Conservation (phyloP, 2,113 vertebrate genomes). For the Grammomys surdaster region DNA sequence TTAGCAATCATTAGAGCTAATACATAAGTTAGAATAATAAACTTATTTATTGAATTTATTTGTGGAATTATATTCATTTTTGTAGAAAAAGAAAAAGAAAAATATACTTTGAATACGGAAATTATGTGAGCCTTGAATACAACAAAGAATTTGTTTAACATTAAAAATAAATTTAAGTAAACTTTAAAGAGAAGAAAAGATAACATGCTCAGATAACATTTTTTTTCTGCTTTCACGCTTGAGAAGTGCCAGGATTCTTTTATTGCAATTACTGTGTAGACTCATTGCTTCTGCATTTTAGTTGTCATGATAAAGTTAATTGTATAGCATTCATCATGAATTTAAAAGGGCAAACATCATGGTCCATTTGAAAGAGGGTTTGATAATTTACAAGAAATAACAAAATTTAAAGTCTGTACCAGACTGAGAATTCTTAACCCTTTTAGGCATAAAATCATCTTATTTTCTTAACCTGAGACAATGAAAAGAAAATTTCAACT, state of each 20-base stretch:
- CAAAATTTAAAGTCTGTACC: not conserved
- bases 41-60: conserved; percentile 52
- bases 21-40: conserved; percentile 40
- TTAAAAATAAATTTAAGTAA: conserved; percentile 21
- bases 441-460: not conserved
- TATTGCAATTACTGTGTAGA: conserved; percentile 58
- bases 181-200: not conserved
- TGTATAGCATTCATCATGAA: conserved; percentile 46
- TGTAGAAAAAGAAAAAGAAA: not conserved
- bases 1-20: conserved; percentile 47
- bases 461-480: not conserved
- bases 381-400: conserved; percentile 50
- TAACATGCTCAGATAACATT: not conserved
- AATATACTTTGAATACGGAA: conserved; percentile 58
- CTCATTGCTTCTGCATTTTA: conserved; percentile 56
- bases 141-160: conserved; percentile 54
- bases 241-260: conserved; percentile 60
- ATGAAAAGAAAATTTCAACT: conserved; percentile 50
- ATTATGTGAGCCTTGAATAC: conserved; percentile 19
- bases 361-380: conserved; percentile 58
- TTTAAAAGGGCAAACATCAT: conserved; percentile 68
- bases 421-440: conserved; percentile 10
- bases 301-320: conserved; percentile 69
- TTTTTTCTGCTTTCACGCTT: conserved; percentile 1
- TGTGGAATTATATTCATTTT: conserved; percentile 9